Conservation (phyloP, 2,797 vertebrate genomes). For the Thamnophis elegans region DNA sequence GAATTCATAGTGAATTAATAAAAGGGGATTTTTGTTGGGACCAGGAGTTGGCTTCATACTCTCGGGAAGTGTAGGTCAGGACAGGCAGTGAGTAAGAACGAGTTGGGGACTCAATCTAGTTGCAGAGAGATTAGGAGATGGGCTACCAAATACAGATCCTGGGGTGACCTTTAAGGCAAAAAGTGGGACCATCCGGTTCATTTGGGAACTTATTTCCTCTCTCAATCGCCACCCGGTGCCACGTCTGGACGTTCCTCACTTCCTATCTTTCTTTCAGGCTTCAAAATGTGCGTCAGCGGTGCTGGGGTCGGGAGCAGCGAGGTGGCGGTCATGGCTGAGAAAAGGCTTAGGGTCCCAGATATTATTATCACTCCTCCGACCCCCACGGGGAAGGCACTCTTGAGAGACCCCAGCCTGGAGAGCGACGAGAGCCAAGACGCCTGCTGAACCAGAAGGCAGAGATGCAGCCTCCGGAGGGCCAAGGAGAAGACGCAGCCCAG, state of each 20-base stretch:
- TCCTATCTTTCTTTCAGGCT: constrained; percentile 54
- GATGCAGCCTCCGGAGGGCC: neutral
- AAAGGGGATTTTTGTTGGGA: too few species aligned
- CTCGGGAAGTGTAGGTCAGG: too few species aligned
- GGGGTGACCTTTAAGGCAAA: neutral
- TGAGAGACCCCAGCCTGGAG: constrained; percentile 41
- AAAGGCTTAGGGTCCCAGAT: constrained; percentile 70
- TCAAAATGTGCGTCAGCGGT: constrained; percentile 70
- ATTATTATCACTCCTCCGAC: constrained; percentile 78
- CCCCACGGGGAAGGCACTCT: constrained; percentile 62
- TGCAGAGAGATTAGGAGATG: neutral
- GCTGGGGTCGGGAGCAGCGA: constrained; percentile 19
- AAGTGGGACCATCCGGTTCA: neutral
- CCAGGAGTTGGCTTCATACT: too few species aligned
- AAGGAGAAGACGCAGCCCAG: neutral
- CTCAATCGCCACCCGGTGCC: neutral
- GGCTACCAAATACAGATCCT: neutral
- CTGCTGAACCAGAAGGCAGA: neutral
- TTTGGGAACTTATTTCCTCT: neutral
- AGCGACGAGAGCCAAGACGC: neutral
- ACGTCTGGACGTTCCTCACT: too few species aligned
- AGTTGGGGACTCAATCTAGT: neutral
- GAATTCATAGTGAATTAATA: too few species aligned
- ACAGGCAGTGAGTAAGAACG: neutral
- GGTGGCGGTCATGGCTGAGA: neutral